Percentiles rank a stretch among this genome's conserved stretches.
These are phyloP conservation scores for Sciurus niger DNA, from an alignment of 2,113 vertebrate genomes.

Conservation along the genomic window DNA sequence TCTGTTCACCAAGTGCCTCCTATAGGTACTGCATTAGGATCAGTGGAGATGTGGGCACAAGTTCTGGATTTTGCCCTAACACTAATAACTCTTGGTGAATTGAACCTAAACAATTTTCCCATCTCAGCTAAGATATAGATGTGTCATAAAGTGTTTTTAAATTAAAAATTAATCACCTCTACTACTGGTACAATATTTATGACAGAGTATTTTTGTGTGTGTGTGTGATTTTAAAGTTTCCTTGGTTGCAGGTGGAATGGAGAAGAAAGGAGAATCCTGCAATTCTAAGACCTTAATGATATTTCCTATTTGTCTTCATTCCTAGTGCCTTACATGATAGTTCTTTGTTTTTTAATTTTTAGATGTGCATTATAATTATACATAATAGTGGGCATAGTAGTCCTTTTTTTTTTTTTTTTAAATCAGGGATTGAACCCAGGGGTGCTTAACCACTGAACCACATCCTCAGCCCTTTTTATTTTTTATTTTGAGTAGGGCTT, in stretches of 20 bases:
- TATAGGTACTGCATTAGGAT: neutral
- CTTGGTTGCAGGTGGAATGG: neutral
- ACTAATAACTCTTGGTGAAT: constrained; percentile 20
- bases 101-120: constrained; percentile 16
- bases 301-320: constrained; percentile 21
- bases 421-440: no score
- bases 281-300: neutral
- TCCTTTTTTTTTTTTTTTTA: no score
- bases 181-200: neutral
- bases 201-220: neutral
- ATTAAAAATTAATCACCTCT: constrained; percentile 38
- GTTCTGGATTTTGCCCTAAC: neutral
- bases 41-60: neutral
- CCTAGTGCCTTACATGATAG: neutral
- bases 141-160: neutral
- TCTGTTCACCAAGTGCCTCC: neutral
- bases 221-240: constrained; percentile 33
- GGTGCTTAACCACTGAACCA: no score
- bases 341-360: neutral
- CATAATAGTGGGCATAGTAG: no score
- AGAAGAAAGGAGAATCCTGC: constrained; percentile 17
- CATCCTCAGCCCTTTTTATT: no score
- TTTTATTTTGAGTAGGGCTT: no score
- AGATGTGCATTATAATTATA: no score
- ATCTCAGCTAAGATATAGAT: constrained; percentile 16